Evolutionary conservation across 2,888 invertebrate genomes (phyloP), one percentile per base, ranked within the genome.

Genomic region (Nemurella pictetii): DNA sequence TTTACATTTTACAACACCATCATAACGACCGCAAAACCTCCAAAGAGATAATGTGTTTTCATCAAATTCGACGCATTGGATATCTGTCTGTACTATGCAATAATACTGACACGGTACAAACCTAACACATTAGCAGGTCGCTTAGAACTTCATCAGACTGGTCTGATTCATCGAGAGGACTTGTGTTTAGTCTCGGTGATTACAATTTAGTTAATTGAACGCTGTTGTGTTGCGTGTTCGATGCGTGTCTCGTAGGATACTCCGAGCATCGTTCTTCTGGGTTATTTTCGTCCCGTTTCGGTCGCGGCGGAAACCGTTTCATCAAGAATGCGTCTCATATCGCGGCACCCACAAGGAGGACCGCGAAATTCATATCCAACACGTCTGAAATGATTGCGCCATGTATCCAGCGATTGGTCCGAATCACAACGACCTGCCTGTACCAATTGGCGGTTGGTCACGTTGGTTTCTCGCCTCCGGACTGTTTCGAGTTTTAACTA

Each of bases 1-100:
- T 82, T 82, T 82, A 82, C 82, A 82, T 82, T 82, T 82, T 82
- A 82, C 82, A 82, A 55, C 82, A 82, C 36, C 82, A 72, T 82
- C 26, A 28, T 82, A 82, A 82, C 82, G 82, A 82, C 82, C 72
- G 55, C 82, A 82, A 55, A 82, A 82, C 82, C n/a, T n/a, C n/a
- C 82, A 72, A 82, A 82, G 20, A 36, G 20, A 82, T n/a, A n/a
- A n/a, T n/a, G 30, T 72, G 72, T 72, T 82, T 55, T 82, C 55
- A 36, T 82, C 82, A 72, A 82, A 72, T 82, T 82, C 82, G 82
- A 75, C 28, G 7, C 2, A 28, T 4, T 3, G 5, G 12, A 75
- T 78, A 78, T 74, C n/a, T n/a, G n/a, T n/a, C n/a, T n/a, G 55
- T 29, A 30, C 20, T 78, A 78, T 30, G n/a, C n/a, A n/a, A n/a